Conservation (phyloP, 2,888 invertebrate species). For the Leptinotarsa tumamoca region DNA sequence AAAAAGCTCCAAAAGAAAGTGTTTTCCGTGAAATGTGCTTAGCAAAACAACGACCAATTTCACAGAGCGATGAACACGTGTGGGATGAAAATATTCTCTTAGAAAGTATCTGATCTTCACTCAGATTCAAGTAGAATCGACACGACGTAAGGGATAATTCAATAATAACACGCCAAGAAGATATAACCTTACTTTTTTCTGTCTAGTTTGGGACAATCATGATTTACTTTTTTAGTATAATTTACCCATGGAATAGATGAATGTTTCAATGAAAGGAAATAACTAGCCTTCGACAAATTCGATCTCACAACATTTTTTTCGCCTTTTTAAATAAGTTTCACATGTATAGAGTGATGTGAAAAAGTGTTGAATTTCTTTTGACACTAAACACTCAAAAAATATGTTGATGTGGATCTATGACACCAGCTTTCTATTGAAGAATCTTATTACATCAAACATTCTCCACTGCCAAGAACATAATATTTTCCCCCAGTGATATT, state of each 20-base stretch:
- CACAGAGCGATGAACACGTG: conserved; percentile 8
- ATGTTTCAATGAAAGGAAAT: too few relatives aligned
- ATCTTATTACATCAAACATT: too few relatives aligned
- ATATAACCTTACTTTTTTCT: background rate
- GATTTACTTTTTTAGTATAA: background rate
- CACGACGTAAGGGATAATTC: background rate
- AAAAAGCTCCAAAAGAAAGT: background rate
- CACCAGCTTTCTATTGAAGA: too few relatives aligned
- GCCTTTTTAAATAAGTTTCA: too few relatives aligned
- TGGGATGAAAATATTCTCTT: background rate
- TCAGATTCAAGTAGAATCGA: background rate
- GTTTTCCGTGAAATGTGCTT: background rate
- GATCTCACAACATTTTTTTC: too few relatives aligned
- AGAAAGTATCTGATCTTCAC: conserved; percentile 17
- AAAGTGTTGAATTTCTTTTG: too few relatives aligned
- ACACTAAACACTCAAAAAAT: too few relatives aligned
- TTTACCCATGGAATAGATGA: background rate
- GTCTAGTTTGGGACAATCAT: background rate
- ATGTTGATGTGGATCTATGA: too few relatives aligned
- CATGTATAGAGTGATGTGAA: too few relatives aligned
- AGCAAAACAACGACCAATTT: conserved; percentile 20
- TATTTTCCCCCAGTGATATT: too few relatives aligned
- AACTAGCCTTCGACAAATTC: too few relatives aligned
- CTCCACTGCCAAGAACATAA: too few relatives aligned
- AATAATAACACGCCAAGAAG: background rate